Percentiles rank a stretch among this genome's conserved stretches.
phyloP scores from a whole-genome alignment of 2,888 invertebrate genomes.

The Aporophyla nigra region DNA sequence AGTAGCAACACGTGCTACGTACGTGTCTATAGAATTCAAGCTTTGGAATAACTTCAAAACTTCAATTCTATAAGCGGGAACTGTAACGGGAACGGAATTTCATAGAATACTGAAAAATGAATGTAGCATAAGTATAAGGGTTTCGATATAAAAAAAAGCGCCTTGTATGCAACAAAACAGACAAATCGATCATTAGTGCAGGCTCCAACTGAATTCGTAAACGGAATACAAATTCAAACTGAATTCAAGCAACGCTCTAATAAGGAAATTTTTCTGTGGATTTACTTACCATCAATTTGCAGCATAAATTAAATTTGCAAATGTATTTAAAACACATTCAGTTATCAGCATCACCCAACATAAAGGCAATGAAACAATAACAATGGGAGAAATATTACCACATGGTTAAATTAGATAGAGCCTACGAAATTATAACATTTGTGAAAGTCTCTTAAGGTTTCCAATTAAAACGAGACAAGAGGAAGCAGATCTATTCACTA shows the following conservation, averaged over 20 bases:
- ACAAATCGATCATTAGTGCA: conserved; percentile 32
- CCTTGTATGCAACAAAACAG: conserved; percentile 22
- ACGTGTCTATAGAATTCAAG: conserved; percentile 11
- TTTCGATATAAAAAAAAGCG: background rate
- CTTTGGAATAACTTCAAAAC: background rate
- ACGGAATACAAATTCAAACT: conserved; percentile 37
- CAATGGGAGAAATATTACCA: background rate
- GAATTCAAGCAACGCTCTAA: conserved; percentile 8
- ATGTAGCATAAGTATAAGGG: background rate
- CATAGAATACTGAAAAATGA: conserved; percentile 22
- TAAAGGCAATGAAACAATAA: background rate
- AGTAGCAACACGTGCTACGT: background rate
- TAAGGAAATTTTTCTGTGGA: background rate
- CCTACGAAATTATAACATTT: background rate
- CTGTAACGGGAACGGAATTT: conserved; percentile 18
- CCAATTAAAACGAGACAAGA: conserved; percentile 12
- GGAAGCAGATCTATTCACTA: conserved; percentile 11
- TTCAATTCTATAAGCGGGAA: background rate
- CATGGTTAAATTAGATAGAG: background rate
- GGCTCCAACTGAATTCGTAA: conserved; percentile 24
- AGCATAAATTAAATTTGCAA: conserved; percentile 2
- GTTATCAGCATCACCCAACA: background rate
- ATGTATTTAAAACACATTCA: background rate
- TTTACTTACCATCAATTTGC: conserved; percentile 11
- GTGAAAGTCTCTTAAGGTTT: background rate